These are phyloP conservation scores for Myotis findleyi DNA, from an alignment of 2,797 vertebrate species.

Conservation along the genomic window DNA sequence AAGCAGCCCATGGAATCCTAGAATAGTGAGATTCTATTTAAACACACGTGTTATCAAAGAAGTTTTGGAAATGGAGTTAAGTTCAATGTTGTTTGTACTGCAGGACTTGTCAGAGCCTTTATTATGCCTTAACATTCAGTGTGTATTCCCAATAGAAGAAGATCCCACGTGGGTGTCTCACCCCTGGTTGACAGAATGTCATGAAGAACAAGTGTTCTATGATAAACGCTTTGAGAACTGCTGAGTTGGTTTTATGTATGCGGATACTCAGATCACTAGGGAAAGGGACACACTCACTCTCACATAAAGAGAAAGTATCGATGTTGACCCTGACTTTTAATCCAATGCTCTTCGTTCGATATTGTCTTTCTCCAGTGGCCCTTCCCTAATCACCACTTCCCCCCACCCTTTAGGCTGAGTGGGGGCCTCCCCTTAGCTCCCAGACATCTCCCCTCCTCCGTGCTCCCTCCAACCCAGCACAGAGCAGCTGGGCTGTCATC, in stretches of 20 bases:
- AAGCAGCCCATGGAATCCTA: neutral
- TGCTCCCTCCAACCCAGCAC: neutral
- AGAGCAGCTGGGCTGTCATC: neutral
- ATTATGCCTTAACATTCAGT: neutral
- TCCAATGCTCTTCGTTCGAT: neutral
- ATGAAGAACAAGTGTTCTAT: neutral
- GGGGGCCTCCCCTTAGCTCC: neutral
- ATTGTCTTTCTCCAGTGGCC: neutral
- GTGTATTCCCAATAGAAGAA: neutral
- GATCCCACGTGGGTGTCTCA: neutral
- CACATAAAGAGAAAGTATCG: neutral
- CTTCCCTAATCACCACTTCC: neutral
- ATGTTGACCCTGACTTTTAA: neutral
- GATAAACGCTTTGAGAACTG: neutral
- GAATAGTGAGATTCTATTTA: neutral
- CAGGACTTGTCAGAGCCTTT: neutral
- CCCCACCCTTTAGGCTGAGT: neutral
- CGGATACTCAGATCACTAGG: neutral
- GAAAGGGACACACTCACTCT: neutral
- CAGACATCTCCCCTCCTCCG: neutral
- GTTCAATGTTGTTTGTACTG: neutral
- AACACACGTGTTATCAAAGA: neutral
- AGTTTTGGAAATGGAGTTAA: neutral
- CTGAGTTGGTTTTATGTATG: neutral
- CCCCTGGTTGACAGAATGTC: neutral